A percentile compares a stretch with the other conserved stretches of the same genome.
phyloP scores from a whole-genome alignment of 2,888 invertebrate genomes.

The Fragum fragum region DNA sequence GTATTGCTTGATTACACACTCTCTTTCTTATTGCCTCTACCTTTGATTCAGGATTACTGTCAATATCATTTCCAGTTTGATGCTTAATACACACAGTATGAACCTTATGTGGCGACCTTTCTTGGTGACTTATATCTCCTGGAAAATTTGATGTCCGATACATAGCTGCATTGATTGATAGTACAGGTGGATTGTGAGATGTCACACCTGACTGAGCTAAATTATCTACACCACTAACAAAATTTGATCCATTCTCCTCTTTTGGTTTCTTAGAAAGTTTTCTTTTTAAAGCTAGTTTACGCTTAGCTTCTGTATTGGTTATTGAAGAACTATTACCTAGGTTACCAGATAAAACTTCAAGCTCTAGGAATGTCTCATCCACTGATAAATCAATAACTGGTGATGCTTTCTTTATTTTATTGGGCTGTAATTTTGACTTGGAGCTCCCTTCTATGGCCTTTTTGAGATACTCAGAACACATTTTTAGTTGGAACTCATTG shows the following conservation, averaged over 20 bases:
- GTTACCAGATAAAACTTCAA: slow-evolving; percentile 52
- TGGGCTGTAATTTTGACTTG: not conserved
- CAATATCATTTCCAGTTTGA: not conserved
- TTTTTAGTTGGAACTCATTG: slow-evolving; percentile 31
- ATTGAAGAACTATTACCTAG: slow-evolving; percentile 22
- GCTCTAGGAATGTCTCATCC: slow-evolving; percentile 58
- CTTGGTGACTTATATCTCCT: not conserved
- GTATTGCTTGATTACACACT: not conserved
- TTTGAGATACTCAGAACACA: slow-evolving; percentile 45
- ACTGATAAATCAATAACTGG: slow-evolving; percentile 60
- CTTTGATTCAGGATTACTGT: not conserved
- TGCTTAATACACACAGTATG: not conserved
- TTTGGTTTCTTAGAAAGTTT: slow-evolving; percentile 32
- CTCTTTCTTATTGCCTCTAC: not conserved
- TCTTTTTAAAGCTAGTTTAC: slow-evolving; percentile 24
- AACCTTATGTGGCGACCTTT: not conserved
- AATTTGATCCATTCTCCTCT: not conserved
- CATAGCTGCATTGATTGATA: slow-evolving; percentile 6
- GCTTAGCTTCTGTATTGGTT: slow-evolving; percentile 2
- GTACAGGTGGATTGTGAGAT: not conserved
- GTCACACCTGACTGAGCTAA: too few species aligned
- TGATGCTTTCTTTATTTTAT: slow-evolving; percentile 52
- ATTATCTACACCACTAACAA: not conserved
- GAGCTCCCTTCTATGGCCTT: slow-evolving; percentile 44
- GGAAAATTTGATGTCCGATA: not conserved